Base-by-base conservation (phyloP, 2,113 vertebrate species). In the Nothobranchius furzeri region DNA sequence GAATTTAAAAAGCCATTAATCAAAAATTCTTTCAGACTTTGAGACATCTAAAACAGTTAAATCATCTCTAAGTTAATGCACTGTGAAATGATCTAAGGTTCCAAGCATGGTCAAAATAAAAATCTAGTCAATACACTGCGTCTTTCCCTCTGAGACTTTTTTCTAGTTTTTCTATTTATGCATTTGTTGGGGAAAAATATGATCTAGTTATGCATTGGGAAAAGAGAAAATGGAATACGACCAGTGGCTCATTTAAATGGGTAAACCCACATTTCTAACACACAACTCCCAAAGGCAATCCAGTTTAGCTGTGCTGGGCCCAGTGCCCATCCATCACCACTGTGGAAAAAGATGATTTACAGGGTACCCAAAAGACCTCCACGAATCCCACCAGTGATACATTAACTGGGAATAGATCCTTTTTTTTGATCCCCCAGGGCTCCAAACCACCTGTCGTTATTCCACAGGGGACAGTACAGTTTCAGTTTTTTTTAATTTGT, bases 341-440 rank as follows among this genome's bases (percentile, higher is more conserved):
- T 50, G 61, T 68, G 2, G 47, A 78, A 83, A 45, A 45, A 72
- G 12, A 66, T 81, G 76, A 88, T 84, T 76, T 87, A 85, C 79
- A 82, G 64, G 56, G 60, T 45, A 48, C 72, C 66, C 55, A 53
- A 43, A 51, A 60, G 68, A 78, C 73, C 79, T 84, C 68, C 42
- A 71, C 61, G 81, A 87, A 80, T 73, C 62, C 49, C 58, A 47
- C 52, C 48, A 54, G 64, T 81, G 81, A 85, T 85, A 68, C 67
- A 88, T 88, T 77, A 78, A 82, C 58, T 48, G 17, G 61, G 55
- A 70, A 83, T 80, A 81, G 40, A 73, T 67, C 25, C 37, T 56
- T 64, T 11, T 11, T 42, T 64, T 50, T 20, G 58, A 48, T 60
- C 63, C 64, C 58, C 30, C 66, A 62, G 70, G 60, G 79, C 55